Evolutionary conservation across 2,888 invertebrate genomes (phyloP).

Genomic region (Drosophila emarginata): DNA sequence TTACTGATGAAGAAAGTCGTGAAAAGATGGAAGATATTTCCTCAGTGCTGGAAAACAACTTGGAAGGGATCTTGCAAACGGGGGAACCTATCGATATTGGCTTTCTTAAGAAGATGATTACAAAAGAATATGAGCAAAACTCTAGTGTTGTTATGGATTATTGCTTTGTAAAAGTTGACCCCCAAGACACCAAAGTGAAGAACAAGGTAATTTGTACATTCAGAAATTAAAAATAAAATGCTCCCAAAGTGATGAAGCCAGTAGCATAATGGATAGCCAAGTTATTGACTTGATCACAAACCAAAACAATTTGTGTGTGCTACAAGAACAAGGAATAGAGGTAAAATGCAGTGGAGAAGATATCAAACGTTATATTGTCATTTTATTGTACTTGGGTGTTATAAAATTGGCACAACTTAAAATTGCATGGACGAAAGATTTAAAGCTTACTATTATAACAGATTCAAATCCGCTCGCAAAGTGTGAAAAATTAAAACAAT

Average conservation of each 20-base stretch:
- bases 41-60: too few relatives aligned
- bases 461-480: background rate
- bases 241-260: background rate
- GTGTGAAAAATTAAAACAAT: constrained; percentile 1
- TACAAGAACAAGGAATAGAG: background rate
- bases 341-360: too few relatives aligned
- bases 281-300: background rate
- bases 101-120: too few relatives aligned
- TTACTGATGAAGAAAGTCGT: constrained; percentile 15
- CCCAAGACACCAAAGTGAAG: background rate
- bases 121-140: too few relatives aligned
- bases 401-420: constrained; percentile 2
- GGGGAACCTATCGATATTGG: too few relatives aligned
- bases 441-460: constrained; percentile 5
- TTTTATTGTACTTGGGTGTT: constrained; percentile 20
- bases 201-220: constrained; percentile 6
- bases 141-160: too few relatives aligned
- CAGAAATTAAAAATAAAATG: background rate
- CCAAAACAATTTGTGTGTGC: background rate
- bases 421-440: constrained; percentile 16
- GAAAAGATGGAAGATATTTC: background rate
- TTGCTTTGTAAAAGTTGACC: too few relatives aligned
- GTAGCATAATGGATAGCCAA: background rate
- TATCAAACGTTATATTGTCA: background rate
- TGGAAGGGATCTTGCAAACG: too few relatives aligned